A percentile compares a stretch with the other conserved stretches of the same genome.
phyloP scores from a whole-genome alignment of 2,888 invertebrate genomes.

The Neria commutata region DNA sequence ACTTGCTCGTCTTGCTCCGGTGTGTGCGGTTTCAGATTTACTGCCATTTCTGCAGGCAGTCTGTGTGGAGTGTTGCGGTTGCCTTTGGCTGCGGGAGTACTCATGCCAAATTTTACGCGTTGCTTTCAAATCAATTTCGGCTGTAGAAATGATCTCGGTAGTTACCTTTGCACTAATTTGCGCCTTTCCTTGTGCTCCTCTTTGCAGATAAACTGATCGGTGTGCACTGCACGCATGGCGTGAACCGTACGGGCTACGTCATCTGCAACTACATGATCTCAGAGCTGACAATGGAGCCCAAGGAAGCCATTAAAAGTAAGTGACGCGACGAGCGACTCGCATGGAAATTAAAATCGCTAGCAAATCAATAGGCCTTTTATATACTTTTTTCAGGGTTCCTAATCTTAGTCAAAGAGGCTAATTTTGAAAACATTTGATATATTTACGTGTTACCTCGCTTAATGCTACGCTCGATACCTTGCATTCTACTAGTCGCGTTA shows the following conservation, averaged over 20 bases:
- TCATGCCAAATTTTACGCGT: background rate
- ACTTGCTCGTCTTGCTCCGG: background rate
- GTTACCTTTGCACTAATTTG: background rate
- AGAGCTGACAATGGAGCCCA: conserved; percentile 65
- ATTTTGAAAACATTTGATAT: background rate
- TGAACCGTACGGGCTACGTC: conserved; percentile 81
- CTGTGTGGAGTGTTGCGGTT: background rate
- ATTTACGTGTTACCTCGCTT: too few relatives aligned
- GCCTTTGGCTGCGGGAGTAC: background rate
- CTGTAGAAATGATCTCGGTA: background rate
- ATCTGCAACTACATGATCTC: conserved; percentile 77
- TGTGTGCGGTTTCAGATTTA: background rate
- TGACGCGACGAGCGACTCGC: conserved; percentile 6
- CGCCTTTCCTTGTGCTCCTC: background rate
- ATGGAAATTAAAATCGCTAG: background rate
- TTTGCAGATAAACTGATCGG: conserved; percentile 77
- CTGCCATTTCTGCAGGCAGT: background rate
- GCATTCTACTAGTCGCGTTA: too few relatives aligned
- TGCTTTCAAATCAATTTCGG: background rate
- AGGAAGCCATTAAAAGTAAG: conserved; percentile 68
- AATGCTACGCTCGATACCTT: too few relatives aligned
- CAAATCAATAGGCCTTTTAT: background rate
- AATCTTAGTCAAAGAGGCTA: background rate
- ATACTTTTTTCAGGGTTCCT: too few relatives aligned
- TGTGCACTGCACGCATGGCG: conserved; percentile 82